Conservation (phyloP, 1,140 invertebrate genomes). For the Drosophila orosa region DNA sequence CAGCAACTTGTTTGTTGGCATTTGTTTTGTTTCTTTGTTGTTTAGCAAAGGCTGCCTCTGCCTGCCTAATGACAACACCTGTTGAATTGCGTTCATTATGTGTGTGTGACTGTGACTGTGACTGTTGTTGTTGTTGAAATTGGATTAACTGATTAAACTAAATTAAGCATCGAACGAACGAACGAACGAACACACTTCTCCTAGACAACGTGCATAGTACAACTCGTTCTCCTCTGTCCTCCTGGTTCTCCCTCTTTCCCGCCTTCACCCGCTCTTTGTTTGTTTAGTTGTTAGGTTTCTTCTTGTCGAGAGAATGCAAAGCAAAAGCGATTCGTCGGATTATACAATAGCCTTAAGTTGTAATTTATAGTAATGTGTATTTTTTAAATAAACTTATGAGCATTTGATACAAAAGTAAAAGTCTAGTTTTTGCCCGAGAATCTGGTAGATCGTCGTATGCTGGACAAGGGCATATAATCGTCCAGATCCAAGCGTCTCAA, state of each 20-base stretch:
- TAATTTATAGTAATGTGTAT: slow-evolving; percentile 78
- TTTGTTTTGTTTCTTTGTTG: no score
- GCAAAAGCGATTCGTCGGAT: slow-evolving; percentile 58
- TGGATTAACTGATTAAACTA: slow-evolving; percentile 40
- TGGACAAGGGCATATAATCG: slow-evolving; percentile 18
- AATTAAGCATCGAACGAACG: slow-evolving; percentile 40
- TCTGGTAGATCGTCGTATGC: background rate
- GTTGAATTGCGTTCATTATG: slow-evolving; percentile 68
- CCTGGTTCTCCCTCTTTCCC: slow-evolving; percentile 10
- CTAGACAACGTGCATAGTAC: slow-evolving; percentile 51
- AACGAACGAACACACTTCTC: slow-evolving; percentile 26
- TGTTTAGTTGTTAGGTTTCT: slow-evolving; percentile 52
- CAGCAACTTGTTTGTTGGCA: no score
- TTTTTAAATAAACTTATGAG: slow-evolving; percentile 81
- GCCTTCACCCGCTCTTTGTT: slow-evolving; percentile 45
- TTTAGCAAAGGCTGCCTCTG: no score
- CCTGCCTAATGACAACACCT: no score
- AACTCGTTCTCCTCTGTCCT: slow-evolving; percentile 25
- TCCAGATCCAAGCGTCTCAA: slow-evolving; percentile 39
- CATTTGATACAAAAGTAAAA: slow-evolving; percentile 63
- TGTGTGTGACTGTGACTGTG: no score
- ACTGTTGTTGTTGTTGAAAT: slow-evolving; percentile 62
- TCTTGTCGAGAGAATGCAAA: slow-evolving; percentile 37
- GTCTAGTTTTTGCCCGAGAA: background rate
- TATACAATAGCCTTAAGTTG: slow-evolving; percentile 73